Percentiles rank a stretch among this genome's conserved stretches.
phyloP scores from a whole-genome alignment of 1,140 invertebrate species.

The Heliconius eleuchia region DNA sequence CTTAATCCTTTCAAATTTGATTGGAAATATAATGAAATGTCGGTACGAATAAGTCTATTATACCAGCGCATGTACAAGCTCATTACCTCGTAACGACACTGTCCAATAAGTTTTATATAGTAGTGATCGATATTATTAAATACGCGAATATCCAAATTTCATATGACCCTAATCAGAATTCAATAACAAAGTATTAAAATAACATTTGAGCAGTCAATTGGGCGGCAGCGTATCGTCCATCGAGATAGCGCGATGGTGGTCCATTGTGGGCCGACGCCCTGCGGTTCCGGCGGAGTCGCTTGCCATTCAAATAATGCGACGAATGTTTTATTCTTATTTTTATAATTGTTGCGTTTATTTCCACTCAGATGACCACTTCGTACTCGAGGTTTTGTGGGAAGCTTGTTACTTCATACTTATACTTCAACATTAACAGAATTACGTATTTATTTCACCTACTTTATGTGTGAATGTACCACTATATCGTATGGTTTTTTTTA shows the following conservation, averaged over 20 bases:
- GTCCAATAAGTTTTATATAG: background rate
- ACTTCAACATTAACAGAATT: constrained; percentile 20
- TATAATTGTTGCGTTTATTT: constrained; percentile 69
- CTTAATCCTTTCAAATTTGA: background rate
- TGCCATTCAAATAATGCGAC: constrained; percentile 53
- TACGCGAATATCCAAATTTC: constrained; percentile 25
- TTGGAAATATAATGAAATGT: background rate
- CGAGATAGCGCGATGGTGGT: constrained; percentile 77
- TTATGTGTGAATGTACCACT: constrained; percentile 31
- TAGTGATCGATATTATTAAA: constrained; percentile 11
- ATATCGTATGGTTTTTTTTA: constrained; percentile 6
- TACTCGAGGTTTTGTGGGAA: constrained; percentile 69
- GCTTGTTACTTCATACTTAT: constrained; percentile 41
- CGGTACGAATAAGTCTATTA: too few species aligned
- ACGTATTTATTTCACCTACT: constrained; percentile 19
- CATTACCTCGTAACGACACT: too few species aligned
- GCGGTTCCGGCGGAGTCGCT: constrained; percentile 56
- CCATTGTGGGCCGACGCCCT: constrained; percentile 71
- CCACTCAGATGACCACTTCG: constrained; percentile 65
- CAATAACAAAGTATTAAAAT: constrained; percentile 79
- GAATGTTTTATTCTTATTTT: constrained; percentile 70
- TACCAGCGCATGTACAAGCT: too few species aligned
- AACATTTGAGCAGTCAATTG: constrained; percentile 79
- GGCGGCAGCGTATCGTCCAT: constrained; percentile 76
- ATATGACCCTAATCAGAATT: constrained; percentile 53